Conservation (phyloP, 2,113 vertebrate genomes). For the Poeciliopsis turrubarensis region DNA sequence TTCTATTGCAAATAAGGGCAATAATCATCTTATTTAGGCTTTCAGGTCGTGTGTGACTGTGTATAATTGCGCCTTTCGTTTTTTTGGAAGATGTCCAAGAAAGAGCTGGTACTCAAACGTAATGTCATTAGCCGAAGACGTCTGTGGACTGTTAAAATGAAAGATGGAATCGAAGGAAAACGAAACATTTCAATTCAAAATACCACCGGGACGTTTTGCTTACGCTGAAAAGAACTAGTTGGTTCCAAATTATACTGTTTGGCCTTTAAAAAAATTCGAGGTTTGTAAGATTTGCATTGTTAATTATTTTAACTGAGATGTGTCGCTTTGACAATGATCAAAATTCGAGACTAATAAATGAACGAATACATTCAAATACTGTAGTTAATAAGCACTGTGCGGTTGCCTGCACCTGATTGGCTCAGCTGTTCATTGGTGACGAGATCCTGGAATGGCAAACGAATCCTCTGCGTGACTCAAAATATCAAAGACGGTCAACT, state of each 20-base stretch:
- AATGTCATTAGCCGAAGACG: not conserved
- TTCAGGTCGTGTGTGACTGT: not conserved
- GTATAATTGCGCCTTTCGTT: slow-evolving; percentile 16
- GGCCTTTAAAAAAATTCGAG: too few relatives aligned
- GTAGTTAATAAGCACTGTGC: too few relatives aligned
- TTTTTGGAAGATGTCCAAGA: not conserved
- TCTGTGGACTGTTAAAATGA: not conserved
- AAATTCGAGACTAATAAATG: too few relatives aligned
- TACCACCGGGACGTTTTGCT: not conserved
- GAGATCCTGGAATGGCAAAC: too few relatives aligned
- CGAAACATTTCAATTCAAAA: not conserved
- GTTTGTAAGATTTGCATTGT: too few relatives aligned
- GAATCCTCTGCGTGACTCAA: too few relatives aligned
- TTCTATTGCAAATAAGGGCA: not conserved
- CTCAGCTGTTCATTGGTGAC: too few relatives aligned
- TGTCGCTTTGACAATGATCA: too few relatives aligned
- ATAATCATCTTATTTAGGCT: not conserved
- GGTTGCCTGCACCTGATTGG: too few relatives aligned
- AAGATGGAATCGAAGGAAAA: not conserved
- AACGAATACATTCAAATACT: too few relatives aligned
- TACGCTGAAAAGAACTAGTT: not conserved
- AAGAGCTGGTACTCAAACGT: not conserved
- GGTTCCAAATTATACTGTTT: not conserved
- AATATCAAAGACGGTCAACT: too few relatives aligned
- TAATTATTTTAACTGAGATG: too few relatives aligned